These are phyloP conservation scores for Puma concolor DNA, from an alignment of 2,113 vertebrate genomes.

Conservation along the genomic window DNA sequence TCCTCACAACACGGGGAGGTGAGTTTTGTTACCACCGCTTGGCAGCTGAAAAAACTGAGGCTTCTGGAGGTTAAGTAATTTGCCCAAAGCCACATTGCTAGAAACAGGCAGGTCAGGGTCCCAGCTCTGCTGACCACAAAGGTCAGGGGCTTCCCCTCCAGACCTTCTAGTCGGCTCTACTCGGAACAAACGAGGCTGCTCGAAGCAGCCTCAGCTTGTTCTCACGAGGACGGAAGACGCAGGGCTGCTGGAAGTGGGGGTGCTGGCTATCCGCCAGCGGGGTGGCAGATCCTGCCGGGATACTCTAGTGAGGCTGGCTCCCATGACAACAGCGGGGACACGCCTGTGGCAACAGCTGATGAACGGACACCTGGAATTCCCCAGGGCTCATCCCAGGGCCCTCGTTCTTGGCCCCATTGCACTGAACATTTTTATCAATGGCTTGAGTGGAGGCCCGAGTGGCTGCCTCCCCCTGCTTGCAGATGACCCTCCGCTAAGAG, in stretches of 20 bases:
- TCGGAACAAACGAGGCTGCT: background rate
- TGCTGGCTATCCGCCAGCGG: background rate
- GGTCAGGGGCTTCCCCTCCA: background rate
- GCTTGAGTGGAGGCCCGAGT: background rate
- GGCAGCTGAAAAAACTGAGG: background rate
- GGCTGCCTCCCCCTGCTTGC: background rate
- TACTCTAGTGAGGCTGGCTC: background rate
- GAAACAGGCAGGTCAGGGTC: background rate
- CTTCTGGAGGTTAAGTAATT: background rate
- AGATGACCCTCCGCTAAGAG: background rate
- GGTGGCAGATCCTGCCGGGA: background rate
- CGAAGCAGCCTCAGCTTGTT: background rate
- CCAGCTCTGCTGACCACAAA: background rate
- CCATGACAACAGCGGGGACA: background rate
- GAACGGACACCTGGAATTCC: background rate
- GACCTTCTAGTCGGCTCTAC: background rate
- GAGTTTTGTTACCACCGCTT: background rate
- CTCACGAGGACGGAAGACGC: background rate
- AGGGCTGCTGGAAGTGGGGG: background rate
- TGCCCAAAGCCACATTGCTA: background rate
- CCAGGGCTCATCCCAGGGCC: background rate
- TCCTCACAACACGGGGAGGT: background rate
- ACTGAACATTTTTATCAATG: background rate
- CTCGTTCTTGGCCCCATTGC: background rate
- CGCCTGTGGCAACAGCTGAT: background rate